Evolutionary conservation across 1,140 invertebrate species (phyloP).

Genomic region (Manduca sexta): DNA sequence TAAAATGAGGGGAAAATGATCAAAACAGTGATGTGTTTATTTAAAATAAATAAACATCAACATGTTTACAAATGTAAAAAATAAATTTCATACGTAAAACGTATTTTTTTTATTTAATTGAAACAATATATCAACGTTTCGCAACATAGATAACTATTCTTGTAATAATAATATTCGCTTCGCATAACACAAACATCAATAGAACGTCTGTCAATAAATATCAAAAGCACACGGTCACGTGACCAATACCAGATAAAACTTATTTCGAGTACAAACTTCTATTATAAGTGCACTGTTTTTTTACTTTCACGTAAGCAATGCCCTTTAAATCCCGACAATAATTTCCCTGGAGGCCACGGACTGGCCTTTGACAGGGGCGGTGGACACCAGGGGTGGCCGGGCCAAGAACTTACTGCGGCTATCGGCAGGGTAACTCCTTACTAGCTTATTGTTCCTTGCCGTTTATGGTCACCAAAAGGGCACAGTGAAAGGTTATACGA

Average conservation of each 20-base stretch:
- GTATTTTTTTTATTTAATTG: too few species aligned
- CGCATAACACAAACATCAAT: background rate
- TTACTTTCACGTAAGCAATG: conserved; percentile 61
- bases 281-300: conserved; percentile 64
- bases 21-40: too few species aligned
- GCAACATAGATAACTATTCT: too few species aligned
- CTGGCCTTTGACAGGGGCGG: conserved; percentile 67
- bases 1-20: conserved; percentile 21
- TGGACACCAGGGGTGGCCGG: conserved; percentile 53
- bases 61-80: background rate
- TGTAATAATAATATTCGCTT: too few species aligned
- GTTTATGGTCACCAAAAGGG: conserved; percentile 69
- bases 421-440: conserved; percentile 53
- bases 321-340: conserved; percentile 71
- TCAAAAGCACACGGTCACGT: conserved; percentile 34
- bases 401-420: conserved; percentile 55
- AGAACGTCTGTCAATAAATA: conserved; percentile 14
- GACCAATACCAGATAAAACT: conserved; percentile 48
- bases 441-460: conserved; percentile 62
- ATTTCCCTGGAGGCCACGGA: conserved; percentile 58
- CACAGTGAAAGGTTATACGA: conserved; percentile 46
- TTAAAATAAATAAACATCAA: conserved; percentile 9
- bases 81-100: background rate
- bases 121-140: too few species aligned
- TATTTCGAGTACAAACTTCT: conserved; percentile 40